Evolutionary conservation across 2,113 vertebrate species (phyloP), one percentile per base, ranked within the genome.

Genomic region (Cromileptes altivelis): DNA sequence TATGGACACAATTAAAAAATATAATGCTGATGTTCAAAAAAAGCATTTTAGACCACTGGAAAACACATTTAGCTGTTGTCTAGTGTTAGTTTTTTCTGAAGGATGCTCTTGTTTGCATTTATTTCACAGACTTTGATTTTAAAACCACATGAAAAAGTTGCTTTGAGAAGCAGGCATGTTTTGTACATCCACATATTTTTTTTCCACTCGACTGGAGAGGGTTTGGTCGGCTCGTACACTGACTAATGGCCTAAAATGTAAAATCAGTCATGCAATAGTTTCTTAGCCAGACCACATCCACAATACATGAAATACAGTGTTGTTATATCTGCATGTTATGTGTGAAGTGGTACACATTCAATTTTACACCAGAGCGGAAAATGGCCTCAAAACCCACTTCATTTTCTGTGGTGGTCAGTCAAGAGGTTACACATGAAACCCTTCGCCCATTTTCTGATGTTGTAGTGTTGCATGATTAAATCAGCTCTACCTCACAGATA

Each of bases 261-360:
- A 75, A 75, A 74, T 70, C 49, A 64, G 47, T 45, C 62, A 79
- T 71, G 57, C 63, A 67, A n/a, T 52, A 25, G 27, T 42, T 75
- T 75, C 65, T 75, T 78, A 6, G 23, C 63, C 30, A 75, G 60
- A 69, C 42, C 47, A 47, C 42, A 63, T 74, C 63, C 45, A 42
- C 45, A 77, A 37, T 1, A 60, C 42, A 57, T 68, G 30, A 33
- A 76, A 40, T 45, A 68, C 42, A 81, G 3, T 67, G 69, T 73
- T 80, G 57, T 81, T 79, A 75, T 64, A 78, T 78, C 52, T 75
- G 70, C 49, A 64, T 70, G 71, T 53, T 45, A 47, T 62, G 33
- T 69, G 63, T 68, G 60, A 84, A 83, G 52, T 83, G 70, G 49
- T 70, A n/a, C 62, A 68, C 11, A 77, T 84, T 83, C 65, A 75